Evolutionary conservation across 2,888 invertebrate species (phyloP), one percentile per base, ranked within the genome.

Genomic region (Icerya purchasi): DNA sequence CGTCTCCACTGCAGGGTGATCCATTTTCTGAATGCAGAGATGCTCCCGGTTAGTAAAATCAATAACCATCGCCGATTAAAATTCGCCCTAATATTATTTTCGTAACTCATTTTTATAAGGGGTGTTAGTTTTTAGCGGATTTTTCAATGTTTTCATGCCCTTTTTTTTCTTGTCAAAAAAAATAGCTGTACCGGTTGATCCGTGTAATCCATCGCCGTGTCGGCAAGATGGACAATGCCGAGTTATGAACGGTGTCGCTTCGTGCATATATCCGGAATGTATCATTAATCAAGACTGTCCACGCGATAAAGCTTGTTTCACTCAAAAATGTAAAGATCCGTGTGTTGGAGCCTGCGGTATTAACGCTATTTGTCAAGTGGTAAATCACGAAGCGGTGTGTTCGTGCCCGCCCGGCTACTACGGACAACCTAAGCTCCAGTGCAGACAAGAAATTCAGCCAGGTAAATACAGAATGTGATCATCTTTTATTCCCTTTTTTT

Each of bases 251-350:
- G 77, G 77, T 19, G 76, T 77, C 2, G 84, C 86, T 0, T 77
- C 78, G 57, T 90, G 89, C 68, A 77, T 79, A 59, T 89, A 87
- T 71, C 89, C 89, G 0, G 91, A 90, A 71, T 91, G 91, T 70
- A 75, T 90, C 2, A 82, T 85, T 58, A 90, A 90, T 68, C 83
- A 84, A n/a, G 90, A 91, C 66, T 92, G 91, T 71, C 78, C 86
- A 0, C 78, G 84, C 60, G 81, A 86, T 64, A 81, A 82, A 65
- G 83, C 86, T 1, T 91, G 90, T 68, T 83, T 84, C 67, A 79
- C 80, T 50, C 86, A 86, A 65, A 84, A 84, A 69, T 92, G 91
- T 68, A 77, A 81, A 62, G 86, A 91, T 72, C 89, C 90, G 50
- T 87, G 88, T 68, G 75, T 80, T 59, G 84, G 83, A 64, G 82